Evolutionary conservation across 2,113 vertebrate genomes (phyloP).

Genomic region (Protomyctophum bolini): DNA sequence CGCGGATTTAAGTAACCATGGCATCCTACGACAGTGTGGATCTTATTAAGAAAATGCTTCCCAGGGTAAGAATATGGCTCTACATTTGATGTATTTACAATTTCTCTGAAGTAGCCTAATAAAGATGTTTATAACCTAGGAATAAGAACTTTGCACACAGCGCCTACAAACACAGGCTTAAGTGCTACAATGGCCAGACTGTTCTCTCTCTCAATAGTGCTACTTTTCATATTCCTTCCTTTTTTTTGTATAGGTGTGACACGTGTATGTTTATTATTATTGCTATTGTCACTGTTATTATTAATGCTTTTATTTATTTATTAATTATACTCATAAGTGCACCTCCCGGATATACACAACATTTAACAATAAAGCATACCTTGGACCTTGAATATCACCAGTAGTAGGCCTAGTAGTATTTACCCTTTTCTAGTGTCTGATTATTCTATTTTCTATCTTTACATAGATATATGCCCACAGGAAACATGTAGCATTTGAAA

Average conservation of each 20-base stretch:
- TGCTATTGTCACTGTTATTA: background rate
- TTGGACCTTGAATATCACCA: background rate
- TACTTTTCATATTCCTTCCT: too few species aligned
- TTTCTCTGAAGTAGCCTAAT: background rate
- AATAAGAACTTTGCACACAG: too few species aligned
- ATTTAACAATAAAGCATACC: background rate
- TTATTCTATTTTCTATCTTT: slow-evolving; percentile 32
- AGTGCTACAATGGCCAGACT: too few species aligned
- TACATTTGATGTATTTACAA: background rate
- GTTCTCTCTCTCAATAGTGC: too few species aligned
- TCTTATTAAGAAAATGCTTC: slow-evolving; percentile 86
- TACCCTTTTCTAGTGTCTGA: background rate
- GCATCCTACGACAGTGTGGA: slow-evolving; percentile 61
- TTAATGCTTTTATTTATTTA: too few species aligned
- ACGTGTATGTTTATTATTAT: background rate
- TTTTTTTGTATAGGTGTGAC: too few species aligned
- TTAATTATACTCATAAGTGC: too few species aligned
- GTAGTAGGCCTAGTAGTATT: too few species aligned
- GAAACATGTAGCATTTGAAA: slow-evolving; percentile 86
- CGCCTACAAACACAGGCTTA: too few species aligned
- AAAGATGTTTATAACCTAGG: too few species aligned
- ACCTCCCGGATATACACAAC: too few species aligned
- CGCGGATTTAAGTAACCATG: slow-evolving; percentile 65
- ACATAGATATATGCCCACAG: slow-evolving; percentile 85
- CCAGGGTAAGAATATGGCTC: slow-evolving; percentile 79